These are phyloP conservation scores for Euura lappo DNA, from an alignment of 1,140 invertebrate species.

Conservation along the genomic window DNA sequence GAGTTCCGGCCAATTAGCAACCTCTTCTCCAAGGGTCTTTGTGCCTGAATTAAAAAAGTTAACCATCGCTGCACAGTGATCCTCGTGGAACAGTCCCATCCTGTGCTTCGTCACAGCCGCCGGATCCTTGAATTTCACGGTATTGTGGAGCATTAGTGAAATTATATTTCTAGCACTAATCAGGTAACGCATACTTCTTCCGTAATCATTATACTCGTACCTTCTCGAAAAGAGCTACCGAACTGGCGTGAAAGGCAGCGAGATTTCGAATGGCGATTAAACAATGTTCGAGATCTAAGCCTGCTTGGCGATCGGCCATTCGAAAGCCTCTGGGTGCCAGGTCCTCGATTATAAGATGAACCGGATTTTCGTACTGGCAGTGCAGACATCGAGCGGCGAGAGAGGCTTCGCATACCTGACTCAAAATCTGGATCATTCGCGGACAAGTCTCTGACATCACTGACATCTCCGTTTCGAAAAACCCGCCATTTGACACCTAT, in stretches of 20 bases:
- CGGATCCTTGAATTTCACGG: slow-evolving; percentile 48
- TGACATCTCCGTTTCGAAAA: slow-evolving; percentile 17
- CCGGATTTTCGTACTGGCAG: slow-evolving; percentile 31
- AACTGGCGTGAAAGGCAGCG: slow-evolving; percentile 61
- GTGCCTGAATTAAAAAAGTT: slow-evolving; percentile 37
- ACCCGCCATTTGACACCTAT: no score
- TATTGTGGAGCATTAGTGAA: no score
- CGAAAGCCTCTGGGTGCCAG: slow-evolving; percentile 52
- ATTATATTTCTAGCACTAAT: no score
- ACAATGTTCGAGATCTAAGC: slow-evolving; percentile 53
- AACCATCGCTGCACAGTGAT: slow-evolving; percentile 34
- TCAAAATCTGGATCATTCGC: neutral
- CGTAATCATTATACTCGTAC: slow-evolving; percentile 20
- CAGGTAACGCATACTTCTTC: no score
- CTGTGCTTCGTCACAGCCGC: slow-evolving; percentile 43
- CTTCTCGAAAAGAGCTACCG: slow-evolving; percentile 50
- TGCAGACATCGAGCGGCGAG: slow-evolving; percentile 32
- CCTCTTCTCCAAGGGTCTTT: slow-evolving; percentile 36
- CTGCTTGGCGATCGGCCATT: slow-evolving; percentile 53
- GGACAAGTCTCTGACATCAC: slow-evolving; percentile 8
- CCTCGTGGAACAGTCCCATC: slow-evolving; percentile 46
- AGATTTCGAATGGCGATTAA: slow-evolving; percentile 56
- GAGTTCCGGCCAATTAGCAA: slow-evolving; percentile 49
- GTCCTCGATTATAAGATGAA: slow-evolving; percentile 53
- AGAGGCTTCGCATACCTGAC: neutral